Base-by-base conservation (phyloP, 2,888 invertebrate species). In the Volucella bombylans region DNA sequence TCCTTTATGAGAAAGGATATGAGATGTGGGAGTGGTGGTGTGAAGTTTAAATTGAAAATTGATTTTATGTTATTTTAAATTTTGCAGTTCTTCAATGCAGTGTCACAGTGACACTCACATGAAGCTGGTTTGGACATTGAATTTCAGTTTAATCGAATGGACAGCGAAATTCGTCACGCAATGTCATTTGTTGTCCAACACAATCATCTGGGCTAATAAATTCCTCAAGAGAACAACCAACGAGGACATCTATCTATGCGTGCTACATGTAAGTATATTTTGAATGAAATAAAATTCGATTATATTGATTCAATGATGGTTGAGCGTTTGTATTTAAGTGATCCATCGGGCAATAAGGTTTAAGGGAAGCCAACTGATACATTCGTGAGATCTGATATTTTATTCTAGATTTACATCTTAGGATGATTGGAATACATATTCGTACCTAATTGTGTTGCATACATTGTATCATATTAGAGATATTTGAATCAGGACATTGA, bases 101-200 rank as follows among this genome's bases (percentile, higher is more conserved):
- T 91, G 90, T 86, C 68, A 81, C 11, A 92, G 91, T 87, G 94
- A 94, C 89, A 94, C 94, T 87, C 95, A 96, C 89, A 93, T 94
- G 71, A 92, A 95, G 87, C 92, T 95, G 62, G 93, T 96, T 89
- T 96, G 96, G 96, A 94, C 95, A 39, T 91, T 96, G 62, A 94
- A 95, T 64, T 96, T 96, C 91, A 96, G 95, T 91, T 92, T 96
- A 80, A 92, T 96, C 88, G 96, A 96, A 91, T 94, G 95, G 89
- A 92, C 95, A 45, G 94, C 94, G 86, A 95, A 95, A 88, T 92
- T 93, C 69, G 94, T 94, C 86, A 92, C 93, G 67, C 94, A 94
- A 86, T 91, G 93, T 55, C 93, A 94, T 91, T 92, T 94, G 88
- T 91, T 93, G 72, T 92, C 93, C 18, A 93, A 93, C 72, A 93